These are phyloP conservation scores for Laspeyria flexula DNA, from an alignment of 2,888 invertebrate genomes.

Conservation along the genomic window DNA sequence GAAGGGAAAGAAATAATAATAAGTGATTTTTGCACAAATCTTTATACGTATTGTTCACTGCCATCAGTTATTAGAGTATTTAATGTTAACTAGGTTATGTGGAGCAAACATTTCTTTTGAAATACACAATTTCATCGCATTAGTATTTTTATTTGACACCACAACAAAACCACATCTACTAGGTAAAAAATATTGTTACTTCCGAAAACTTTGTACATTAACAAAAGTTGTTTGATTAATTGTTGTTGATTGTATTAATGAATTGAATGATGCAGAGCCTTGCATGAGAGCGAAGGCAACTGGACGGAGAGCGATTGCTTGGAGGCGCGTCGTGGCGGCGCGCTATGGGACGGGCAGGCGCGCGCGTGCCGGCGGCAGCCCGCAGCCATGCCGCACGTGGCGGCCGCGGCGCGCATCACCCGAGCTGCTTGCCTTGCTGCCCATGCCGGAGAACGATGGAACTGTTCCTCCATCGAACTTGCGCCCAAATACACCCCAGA, in stretches of 20 bases:
- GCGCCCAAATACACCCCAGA: constrained; percentile 92
- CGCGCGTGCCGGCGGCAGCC: constrained; percentile 88
- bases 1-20: constrained; percentile 51
- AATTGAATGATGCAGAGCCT: constrained; percentile 55
- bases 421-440: constrained; percentile 89
- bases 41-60: constrained; percentile 34
- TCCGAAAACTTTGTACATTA: no score
- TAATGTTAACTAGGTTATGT: constrained; percentile 15
- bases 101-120: constrained; percentile 12
- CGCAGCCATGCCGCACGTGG: constrained; percentile 91
- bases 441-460: constrained; percentile 92
- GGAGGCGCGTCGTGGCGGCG: constrained; percentile 77
- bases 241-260: no score
- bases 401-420: constrained; percentile 90
- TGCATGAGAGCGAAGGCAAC: constrained; percentile 78
- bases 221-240: no score
- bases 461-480: constrained; percentile 91
- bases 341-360: constrained; percentile 87
- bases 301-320: constrained; percentile 78
- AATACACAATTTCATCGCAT: constrained; percentile 31
- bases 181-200: background rate
- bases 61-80: constrained; percentile 23
- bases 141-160: constrained; percentile 28
- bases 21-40: constrained; percentile 20
- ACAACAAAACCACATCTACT: background rate